A percentile compares a stretch with the other conserved stretches of the same genome.
Evolutionary conservation across 1,140 invertebrate genomes (phyloP).

Genomic region (Drosophila simulans): DNA sequence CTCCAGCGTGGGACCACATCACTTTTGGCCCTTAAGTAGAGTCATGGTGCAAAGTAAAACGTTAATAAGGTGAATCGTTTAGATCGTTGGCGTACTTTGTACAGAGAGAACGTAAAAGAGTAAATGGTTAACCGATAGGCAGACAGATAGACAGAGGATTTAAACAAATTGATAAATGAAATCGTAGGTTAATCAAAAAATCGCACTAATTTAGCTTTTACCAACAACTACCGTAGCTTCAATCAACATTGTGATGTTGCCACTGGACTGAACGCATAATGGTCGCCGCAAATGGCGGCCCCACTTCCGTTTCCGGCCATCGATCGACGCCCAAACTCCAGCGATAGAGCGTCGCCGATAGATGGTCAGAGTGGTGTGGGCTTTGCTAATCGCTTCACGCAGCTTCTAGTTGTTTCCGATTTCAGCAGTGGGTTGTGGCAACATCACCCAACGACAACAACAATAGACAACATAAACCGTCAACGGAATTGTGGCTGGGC

Average conservation of each 20-base stretch:
- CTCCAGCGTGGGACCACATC: background rate
- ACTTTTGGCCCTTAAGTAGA: constrained; percentile 1
- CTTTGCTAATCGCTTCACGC: background rate
- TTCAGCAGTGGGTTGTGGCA: constrained; percentile 58
- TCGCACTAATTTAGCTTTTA: constrained; percentile 84
- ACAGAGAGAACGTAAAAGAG: constrained; percentile 13
- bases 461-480: constrained; percentile 85
- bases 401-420: background rate
- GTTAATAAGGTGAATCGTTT: constrained; percentile 12
- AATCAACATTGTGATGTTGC: constrained; percentile 85
- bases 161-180: constrained; percentile 20
- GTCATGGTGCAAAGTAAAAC: constrained; percentile 7
- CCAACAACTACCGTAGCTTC: constrained; percentile 84
- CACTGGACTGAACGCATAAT: constrained; percentile 55
- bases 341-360: constrained; percentile 41
- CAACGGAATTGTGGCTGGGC: constrained; percentile 79
- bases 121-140: constrained; percentile 6
- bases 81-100: constrained; percentile 10
- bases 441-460: constrained; percentile 85
- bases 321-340: constrained; percentile 36
- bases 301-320: constrained; percentile 19
- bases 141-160: constrained; percentile 7
- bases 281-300: constrained; percentile 8
- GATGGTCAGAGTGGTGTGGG: constrained; percentile 17
- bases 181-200: constrained; percentile 56